Conservation (phyloP, 2,113 vertebrate species). For the Macquaria ambigua region DNA sequence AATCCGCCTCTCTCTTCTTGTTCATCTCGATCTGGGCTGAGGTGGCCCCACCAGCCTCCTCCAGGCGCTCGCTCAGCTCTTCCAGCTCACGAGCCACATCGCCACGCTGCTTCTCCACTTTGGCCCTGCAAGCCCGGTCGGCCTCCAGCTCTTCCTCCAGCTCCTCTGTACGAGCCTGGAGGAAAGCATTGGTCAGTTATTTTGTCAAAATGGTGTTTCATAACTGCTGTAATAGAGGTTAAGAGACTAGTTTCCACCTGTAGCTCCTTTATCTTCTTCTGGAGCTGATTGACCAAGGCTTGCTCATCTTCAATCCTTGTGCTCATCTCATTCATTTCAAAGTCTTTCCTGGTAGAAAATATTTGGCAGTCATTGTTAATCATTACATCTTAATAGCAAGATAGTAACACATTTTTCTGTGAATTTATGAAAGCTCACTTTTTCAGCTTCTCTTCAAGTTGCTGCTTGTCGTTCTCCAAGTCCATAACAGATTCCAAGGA, state of each 20-base stretch:
- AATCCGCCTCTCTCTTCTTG: conserved; percentile 91
- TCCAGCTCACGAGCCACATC: conserved; percentile 93
- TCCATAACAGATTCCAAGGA: conserved; percentile 92
- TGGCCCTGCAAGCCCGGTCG: conserved; percentile 88
- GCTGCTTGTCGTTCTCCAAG: conserved; percentile 93
- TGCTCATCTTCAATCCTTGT: conserved; percentile 92
- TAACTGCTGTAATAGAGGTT: background rate
- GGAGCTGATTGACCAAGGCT: conserved; percentile 88
- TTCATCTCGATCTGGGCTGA: conserved; percentile 89
- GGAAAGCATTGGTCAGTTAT: background rate
- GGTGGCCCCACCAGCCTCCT: conserved; percentile 90
- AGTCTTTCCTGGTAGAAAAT: conserved; percentile 90
- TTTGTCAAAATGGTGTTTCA: background rate
- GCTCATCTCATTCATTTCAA: conserved; percentile 90
- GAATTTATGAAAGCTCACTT: conserved; percentile 83
- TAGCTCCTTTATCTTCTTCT: conserved; percentile 96
- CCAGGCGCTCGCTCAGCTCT: conserved; percentile 92
- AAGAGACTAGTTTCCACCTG: conserved; percentile 82
- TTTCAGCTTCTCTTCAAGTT: conserved; percentile 94
- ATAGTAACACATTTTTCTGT: background rate
- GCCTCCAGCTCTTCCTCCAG: conserved; percentile 95
- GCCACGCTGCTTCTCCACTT: conserved; percentile 91
- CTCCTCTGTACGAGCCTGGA: conserved; percentile 91
- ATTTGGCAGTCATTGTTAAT: background rate
- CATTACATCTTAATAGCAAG: background rate